Base-by-base conservation (phyloP, 2,113 vertebrate species). In the Leptodactylus fuscus region DNA sequence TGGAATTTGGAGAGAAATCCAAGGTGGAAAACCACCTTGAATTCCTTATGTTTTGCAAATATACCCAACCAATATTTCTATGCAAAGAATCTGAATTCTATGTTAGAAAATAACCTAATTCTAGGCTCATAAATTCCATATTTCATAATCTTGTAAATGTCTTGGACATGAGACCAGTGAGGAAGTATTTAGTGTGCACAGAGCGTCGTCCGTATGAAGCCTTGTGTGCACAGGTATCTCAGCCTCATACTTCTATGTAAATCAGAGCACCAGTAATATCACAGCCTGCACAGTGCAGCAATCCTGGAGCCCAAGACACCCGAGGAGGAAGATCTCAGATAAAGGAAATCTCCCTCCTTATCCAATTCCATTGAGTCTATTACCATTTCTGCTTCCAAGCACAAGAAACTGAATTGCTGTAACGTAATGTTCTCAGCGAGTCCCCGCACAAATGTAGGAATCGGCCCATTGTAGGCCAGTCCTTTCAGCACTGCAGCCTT, bases 311-410 rank as follows among this genome's bases (percentile, higher is more conserved):
- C 48, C 32, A 1, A 55, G 48, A 67, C 81, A 55, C 16, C 2
- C 32, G 60, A 13, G 13, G 27, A 65, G 27, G 49, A n/a, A 38
- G 20, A 32, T 3, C 65, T 4, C 10, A 36, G 65, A 67, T 53
- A 55, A 70, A 71, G 67, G 12, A 34, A 36, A 27, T 71, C 71
- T 55, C 27, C 18, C 46, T 69, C 65, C 22, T 82, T 36, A 71
- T 24, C 65, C 67, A 16, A 82, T 65, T 55, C 67, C 34, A 53
- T 82, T 55, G 81, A 51, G 38, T 82, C 81, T 48, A 71, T 82
- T 82, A 82, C 81, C 13, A 71, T 71, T 71, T 71, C 46, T 38
- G 46, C 81, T 36, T 7, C 27, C 24, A 49, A 53, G 81, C 32
- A 11, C 36, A 82, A 82, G 29, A 65, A 71, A 48, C 46, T 34